Evolutionary conservation across 2,797 vertebrate species (phyloP).

Genomic region (Danio aesculapii): DNA sequence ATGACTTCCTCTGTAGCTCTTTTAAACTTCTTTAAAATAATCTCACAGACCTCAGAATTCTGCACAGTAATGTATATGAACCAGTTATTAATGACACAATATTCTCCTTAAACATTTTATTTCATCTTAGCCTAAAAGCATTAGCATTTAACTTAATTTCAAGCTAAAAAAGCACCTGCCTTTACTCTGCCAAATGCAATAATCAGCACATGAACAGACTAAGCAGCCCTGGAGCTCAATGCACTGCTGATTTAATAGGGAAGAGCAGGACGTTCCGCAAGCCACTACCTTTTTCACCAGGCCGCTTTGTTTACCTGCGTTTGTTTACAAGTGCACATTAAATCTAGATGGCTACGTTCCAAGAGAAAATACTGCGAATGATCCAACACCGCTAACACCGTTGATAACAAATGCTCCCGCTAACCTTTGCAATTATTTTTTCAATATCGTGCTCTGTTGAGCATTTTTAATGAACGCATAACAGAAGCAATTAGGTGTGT

Average conservation of each 20-base stretch:
- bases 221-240: background rate
- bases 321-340: conserved; percentile 47
- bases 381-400: conserved; percentile 23
- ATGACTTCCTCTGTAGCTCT: too few relatives aligned
- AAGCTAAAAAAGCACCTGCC: background rate
- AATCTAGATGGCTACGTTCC: conserved; percentile 40
- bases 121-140: background rate
- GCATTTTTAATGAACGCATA: conserved; percentile 63
- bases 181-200: background rate
- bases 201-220: background rate
- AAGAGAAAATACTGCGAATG: conserved; percentile 32
- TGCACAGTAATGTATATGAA: background rate
- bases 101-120: background rate
- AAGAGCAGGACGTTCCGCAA: background rate
- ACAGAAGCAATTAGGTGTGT: conserved; percentile 58
- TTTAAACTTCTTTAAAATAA: too few relatives aligned
- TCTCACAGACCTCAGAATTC: background rate
- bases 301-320: conserved; percentile 37
- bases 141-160: background rate
- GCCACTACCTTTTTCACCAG: conserved; percentile 1
- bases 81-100: background rate
- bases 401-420: conserved; percentile 52
- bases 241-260: conserved; percentile 15
- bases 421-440: conserved; percentile 56
- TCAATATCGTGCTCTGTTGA: conserved; percentile 60